Base-by-base conservation (phyloP, 2,797 vertebrate species). In the Mus minutoides region DNA sequence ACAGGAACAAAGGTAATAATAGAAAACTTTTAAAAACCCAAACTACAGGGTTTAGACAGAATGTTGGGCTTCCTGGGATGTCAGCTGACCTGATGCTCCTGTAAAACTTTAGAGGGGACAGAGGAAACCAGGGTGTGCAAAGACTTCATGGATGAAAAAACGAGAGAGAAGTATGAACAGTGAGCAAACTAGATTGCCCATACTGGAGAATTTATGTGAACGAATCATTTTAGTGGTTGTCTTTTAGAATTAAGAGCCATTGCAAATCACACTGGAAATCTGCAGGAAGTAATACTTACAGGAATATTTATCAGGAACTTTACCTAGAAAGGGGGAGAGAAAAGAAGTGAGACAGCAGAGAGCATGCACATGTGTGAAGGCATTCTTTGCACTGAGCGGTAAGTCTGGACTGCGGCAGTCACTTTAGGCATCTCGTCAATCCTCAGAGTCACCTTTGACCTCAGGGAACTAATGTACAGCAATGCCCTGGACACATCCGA, bases 71-170 rank as follows among this genome's bases (percentile, higher is more conserved):
- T 64, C 79, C 79, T 78, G 14, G 52, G 3, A 69, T 69, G 93
- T 94, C 84, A 73, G 17, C 71, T 94, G 58, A 90, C 73, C 31
- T 89, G 73, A n/a, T 34, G 78, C 67, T 94, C 93, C 83, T 17
- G 21, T 62, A 52, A 94, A 62, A 10, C 93, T 62, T 91, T 90
- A 87, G 76, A 73, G 9, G 16, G 26, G 16, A 73, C 46, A 31
- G 82, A 29, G 37, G 16, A 82, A 77, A 43, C 2, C 11, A 60
- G 13, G 21, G 19, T 94, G 67, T 73, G 29, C 31, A 88, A 88
- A 92, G 40, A 54, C 62, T 21, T 43, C 29, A 31, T 34, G 24
- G 54, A 37, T 87, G 26, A 58, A 92, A 92, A 91, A 17, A 76
- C 78, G 76, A 84, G 86, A 82, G 69, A 40, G 40, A 22, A 21